Evolutionary conservation across 2,797 vertebrate genomes (phyloP).

Genomic region (Darevskia mixta): DNA sequence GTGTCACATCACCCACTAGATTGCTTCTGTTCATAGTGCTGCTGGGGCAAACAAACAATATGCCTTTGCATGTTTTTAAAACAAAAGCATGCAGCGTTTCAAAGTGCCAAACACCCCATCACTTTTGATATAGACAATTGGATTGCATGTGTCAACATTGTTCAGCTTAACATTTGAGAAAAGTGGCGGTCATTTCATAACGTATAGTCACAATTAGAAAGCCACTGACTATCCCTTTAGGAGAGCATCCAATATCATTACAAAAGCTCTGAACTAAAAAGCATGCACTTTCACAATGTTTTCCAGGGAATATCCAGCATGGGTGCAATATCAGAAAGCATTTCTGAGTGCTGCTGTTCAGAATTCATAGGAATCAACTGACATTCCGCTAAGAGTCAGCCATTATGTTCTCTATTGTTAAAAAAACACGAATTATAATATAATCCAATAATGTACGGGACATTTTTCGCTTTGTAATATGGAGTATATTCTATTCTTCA

Average conservation of each 20-base stretch:
- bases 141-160: background rate
- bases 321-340: background rate
- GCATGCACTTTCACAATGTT: background rate
- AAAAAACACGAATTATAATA: background rate
- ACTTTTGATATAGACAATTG: background rate
- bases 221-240: background rate
- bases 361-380: slow-evolving; percentile 11
- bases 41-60: background rate
- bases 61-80: background rate
- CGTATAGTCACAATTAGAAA: background rate
- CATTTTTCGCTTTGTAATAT: background rate
- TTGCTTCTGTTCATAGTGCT: background rate
- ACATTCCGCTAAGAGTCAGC: background rate
- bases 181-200: background rate
- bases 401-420: background rate
- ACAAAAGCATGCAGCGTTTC: background rate
- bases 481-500: slow-evolving; percentile 5
- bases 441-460: background rate
- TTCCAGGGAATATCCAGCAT: background rate
- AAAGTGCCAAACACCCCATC: background rate
- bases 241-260: background rate
- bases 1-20: too few relatives aligned
- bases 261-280: background rate
- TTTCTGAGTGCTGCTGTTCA: background rate
- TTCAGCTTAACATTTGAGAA: background rate